Evolutionary conservation across 2,888 invertebrate species (phyloP).

Genomic region (Volucella zonaria): DNA sequence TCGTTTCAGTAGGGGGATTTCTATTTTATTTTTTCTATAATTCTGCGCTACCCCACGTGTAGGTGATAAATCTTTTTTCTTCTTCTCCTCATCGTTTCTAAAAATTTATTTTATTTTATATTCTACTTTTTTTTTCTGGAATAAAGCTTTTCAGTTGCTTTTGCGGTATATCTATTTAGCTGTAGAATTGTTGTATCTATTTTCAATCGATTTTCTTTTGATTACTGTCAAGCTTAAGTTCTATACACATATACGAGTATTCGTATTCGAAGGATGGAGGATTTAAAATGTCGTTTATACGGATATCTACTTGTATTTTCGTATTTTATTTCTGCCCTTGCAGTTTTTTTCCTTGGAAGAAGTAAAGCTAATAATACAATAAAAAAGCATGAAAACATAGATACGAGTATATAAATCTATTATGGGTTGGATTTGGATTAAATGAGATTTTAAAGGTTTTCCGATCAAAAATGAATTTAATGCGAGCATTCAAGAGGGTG

Average conservation of each 20-base stretch:
- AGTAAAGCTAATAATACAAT: conserved; percentile 51
- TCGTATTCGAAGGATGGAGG: conserved; percentile 1
- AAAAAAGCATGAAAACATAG: conserved; percentile 57
- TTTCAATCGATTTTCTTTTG: conserved; percentile 64
- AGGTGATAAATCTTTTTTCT: conserved; percentile 63
- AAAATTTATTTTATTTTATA: conserved; percentile 10
- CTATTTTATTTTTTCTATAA: background rate
- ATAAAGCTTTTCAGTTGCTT: conserved; percentile 39
- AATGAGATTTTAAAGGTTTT: conserved; percentile 64
- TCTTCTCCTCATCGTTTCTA: background rate
- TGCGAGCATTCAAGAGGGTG: background rate
- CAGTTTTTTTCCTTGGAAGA: background rate
- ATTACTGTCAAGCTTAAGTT: conserved; percentile 67
- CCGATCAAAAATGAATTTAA: conserved; percentile 47
- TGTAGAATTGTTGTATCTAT: conserved; percentile 50
- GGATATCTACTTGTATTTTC: background rate
- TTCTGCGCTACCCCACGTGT: conserved; percentile 28
- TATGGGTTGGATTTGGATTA: conserved; percentile 49
- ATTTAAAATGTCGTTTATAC: conserved; percentile 49
- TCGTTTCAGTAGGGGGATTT: background rate
- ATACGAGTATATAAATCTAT: conserved; percentile 54
- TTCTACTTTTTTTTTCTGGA: background rate
- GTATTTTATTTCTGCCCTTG: background rate
- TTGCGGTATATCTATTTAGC: conserved; percentile 30
- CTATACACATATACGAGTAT: no score